Percentiles rank a stretch among this genome's conserved stretches.
Evolutionary conservation across 2,797 vertebrate genomes (phyloP).

Genomic region (Typhlichthys subterraneus): DNA sequence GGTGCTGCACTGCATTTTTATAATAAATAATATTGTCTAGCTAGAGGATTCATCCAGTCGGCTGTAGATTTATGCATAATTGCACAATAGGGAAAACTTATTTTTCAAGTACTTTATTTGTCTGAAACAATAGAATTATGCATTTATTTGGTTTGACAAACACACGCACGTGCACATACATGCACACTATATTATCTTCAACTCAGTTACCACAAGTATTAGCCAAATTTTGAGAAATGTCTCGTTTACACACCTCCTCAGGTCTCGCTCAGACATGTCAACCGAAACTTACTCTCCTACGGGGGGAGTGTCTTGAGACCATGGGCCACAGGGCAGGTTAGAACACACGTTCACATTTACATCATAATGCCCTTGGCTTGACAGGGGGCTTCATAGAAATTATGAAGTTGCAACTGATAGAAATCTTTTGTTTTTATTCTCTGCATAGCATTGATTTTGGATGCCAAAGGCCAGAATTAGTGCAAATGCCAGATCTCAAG

Average conservation of each 20-base stretch:
- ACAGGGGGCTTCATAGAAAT: conserved; percentile 19
- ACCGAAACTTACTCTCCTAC: conserved; percentile 62
- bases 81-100: too few relatives aligned
- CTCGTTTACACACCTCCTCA: conserved; percentile 34
- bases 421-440: too few relatives aligned
- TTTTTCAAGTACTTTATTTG: too few relatives aligned
- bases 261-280: conserved; percentile 68
- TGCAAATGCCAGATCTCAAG: too few relatives aligned
- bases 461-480: too few relatives aligned
- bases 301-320: conserved; percentile 41
- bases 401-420: too few relatives aligned
- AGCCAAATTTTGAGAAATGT: background rate
- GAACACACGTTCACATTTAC: conserved; percentile 56
- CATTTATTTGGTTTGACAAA: background rate
- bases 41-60: too few relatives aligned
- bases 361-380: conserved; percentile 18
- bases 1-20: too few relatives aligned
- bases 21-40: too few relatives aligned
- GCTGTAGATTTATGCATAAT: too few relatives aligned
- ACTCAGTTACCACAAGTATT: background rate
- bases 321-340: conserved; percentile 55
- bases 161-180: background rate
- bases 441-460: too few relatives aligned
- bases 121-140: too few relatives aligned
- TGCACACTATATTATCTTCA: background rate